A percentile compares a stretch with the other conserved stretches of the same genome.
These are phyloP conservation scores for Coracopsis vasa DNA, from an alignment of 2,113 vertebrate species.

Conservation along the genomic window DNA sequence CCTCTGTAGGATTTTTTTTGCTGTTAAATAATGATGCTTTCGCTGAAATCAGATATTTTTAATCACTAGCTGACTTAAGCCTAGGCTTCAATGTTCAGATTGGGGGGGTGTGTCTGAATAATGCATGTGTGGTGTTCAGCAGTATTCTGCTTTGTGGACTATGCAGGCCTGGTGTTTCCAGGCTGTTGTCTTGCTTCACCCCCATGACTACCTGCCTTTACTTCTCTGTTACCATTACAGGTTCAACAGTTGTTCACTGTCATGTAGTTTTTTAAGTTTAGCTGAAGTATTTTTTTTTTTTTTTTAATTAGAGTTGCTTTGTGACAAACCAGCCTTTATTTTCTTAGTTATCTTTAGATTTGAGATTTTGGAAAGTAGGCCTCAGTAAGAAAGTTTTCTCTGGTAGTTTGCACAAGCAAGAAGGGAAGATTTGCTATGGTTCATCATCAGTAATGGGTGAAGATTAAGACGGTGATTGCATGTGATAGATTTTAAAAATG, in stretches of 20 bases:
- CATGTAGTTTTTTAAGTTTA: neutral
- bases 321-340: neutral
- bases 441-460: neutral
- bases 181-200: neutral
- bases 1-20: neutral
- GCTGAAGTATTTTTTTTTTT: neutral
- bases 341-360: neutral
- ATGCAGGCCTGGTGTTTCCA: neutral
- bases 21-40: neutral
- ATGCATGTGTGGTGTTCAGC: accelerated
- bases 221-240: neutral
- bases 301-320: neutral
- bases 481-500: neutral
- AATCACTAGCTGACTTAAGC: neutral
- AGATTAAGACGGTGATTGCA: neutral
- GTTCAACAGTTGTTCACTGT: neutral
- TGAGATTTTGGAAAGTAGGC: neutral
- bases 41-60: neutral
- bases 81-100: neutral
- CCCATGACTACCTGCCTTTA: neutral
- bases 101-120: neutral
- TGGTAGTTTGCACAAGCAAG: neutral
- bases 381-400: neutral
- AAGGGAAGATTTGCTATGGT: neutral
- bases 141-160: accelerated